phyloP scores from a whole-genome alignment of 2,113 vertebrate genomes.

The Hypanus sabinus region DNA sequence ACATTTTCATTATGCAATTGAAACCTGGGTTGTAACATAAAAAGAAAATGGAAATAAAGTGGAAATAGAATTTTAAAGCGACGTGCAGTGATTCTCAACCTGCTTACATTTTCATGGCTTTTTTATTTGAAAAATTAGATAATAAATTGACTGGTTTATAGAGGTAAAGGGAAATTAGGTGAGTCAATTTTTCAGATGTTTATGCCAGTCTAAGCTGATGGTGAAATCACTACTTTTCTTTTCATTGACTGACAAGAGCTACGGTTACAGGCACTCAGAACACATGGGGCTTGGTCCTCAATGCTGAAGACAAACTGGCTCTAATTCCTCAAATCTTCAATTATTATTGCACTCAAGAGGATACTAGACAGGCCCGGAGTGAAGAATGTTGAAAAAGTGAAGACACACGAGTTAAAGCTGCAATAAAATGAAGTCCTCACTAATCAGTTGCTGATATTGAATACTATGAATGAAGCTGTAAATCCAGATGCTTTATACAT shows the following conservation, averaged over 20 bases:
- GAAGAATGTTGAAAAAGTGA: not conserved
- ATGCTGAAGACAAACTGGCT: not conserved
- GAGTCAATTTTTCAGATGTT: not conserved
- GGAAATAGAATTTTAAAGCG: not conserved
- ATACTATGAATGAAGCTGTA: not conserved
- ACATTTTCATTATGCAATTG: not conserved
- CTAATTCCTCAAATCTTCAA: not conserved
- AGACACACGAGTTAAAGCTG: not conserved
- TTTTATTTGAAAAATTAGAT: not conserved
- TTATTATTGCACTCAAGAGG: not conserved
- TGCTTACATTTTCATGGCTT: not conserved
- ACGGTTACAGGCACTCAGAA: not conserved
- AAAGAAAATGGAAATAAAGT: conserved; percentile 17
- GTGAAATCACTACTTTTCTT: not conserved
- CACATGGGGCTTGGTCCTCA: not conserved
- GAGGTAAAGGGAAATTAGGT: not conserved
- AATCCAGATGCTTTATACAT: not conserved
- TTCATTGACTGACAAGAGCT: not conserved
- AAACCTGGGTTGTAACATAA: not conserved
- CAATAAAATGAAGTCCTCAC: not conserved
- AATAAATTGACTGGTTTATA: not conserved
- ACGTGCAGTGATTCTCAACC: not conserved
- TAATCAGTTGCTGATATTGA: not conserved
- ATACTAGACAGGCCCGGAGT: not conserved
- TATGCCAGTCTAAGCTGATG: not conserved